Percentiles rank a stretch among this genome's conserved stretches.
phyloP scores from a whole-genome alignment of 2,888 invertebrate species.

The Trichacis sp. region DNA sequence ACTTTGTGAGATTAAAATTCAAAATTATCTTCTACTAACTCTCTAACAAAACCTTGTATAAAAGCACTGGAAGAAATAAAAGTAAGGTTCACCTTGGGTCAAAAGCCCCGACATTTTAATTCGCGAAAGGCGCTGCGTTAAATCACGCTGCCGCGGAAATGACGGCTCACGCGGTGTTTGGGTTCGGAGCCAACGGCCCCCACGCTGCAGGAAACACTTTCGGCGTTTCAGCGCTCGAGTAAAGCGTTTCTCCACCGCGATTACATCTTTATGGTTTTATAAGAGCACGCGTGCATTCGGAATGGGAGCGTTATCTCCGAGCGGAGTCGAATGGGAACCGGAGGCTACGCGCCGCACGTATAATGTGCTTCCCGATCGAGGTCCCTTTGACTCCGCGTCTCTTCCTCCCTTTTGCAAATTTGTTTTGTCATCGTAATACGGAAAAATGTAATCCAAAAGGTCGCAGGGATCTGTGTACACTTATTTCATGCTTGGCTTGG shows the following conservation, averaged over 20 bases:
- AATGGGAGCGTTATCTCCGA: conserved; percentile 52
- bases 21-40: too few species aligned
- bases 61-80: too few species aligned
- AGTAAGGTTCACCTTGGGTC: too few species aligned
- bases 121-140: background rate
- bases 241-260: conserved; percentile 45
- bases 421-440: conserved; percentile 47
- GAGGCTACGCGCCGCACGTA: background rate
- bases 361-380: conserved; percentile 4
- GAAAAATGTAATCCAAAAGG: conserved; percentile 33
- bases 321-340: conserved; percentile 14
- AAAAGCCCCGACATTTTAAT: too few species aligned
- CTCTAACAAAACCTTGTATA: too few species aligned
- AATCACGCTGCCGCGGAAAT: background rate
- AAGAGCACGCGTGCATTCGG: conserved; percentile 49
- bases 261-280: conserved; percentile 67
- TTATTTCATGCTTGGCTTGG: conserved; percentile 60
- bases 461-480: conserved; percentile 54
- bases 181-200: conserved; percentile 38
- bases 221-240: conserved; percentile 26
- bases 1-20: too few species aligned
- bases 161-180: conserved; percentile 16
- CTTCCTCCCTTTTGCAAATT: conserved; percentile 43
- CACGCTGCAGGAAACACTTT: conserved; percentile 42
- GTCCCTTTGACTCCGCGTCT: conserved; percentile 24